Evolutionary conservation across 1,140 invertebrate genomes (phyloP), one percentile per base, ranked within the genome.

Genomic region (Onthophagus taurus): DNA sequence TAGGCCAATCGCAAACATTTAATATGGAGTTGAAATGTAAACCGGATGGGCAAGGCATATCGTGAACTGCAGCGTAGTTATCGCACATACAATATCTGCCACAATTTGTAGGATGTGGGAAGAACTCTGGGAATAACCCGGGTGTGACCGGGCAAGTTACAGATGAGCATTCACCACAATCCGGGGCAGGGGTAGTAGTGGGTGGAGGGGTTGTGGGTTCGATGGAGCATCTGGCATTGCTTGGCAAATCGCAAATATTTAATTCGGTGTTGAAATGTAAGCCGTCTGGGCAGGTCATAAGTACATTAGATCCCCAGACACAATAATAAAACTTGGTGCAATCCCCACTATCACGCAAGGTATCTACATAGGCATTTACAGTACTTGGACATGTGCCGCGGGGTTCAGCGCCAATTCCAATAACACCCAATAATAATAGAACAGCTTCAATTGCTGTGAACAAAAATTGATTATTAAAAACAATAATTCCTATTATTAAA

Each of bases 11-110:
- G 31, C 51, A 52, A 13, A 56, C 49, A 35, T 58, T 37, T 24
- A 58, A 39, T 8, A 54, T 48, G 4, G 66, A 53, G 51, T 78
- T 72, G 44, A 76, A 80, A 23, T 68, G 53, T 1, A 72, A 48
- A 1, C 54, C 59, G 0, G 45, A 41, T 0, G 66, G 55, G 48
- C 78, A 81, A 6, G 29, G 5, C 29, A 31, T 31, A 31, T 31
- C 29, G 9, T 31, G 29, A 9, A 14, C 29, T n/a, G 14, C 4
- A 31, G n/a, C 29, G 9, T 31, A 9, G n/a, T 14, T 12, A 31
- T 31, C 29, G 14, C 29, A 31, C 29, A 31, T 31, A 9, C 29
- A 31, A 31, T 31, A 31, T 2, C 29, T 31, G 14, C 29, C 29
- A 9, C 29, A 31, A 2, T 31, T 14, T 31, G 29, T 31, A 9